Evolutionary conservation across 2,113 vertebrate species (phyloP).

Genomic region (Protobothrops flavoviridis): DNA sequence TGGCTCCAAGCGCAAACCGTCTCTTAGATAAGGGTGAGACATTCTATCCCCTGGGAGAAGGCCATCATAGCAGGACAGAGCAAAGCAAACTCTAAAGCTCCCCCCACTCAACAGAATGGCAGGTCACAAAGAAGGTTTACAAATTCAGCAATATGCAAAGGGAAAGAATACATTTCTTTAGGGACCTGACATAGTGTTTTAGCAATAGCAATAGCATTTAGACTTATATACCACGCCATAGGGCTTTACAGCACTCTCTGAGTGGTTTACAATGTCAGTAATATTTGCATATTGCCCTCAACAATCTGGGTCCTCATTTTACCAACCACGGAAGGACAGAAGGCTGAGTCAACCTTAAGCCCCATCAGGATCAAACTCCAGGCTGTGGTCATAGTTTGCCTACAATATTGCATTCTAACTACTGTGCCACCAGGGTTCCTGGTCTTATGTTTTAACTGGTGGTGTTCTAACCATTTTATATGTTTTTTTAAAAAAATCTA

Average conservation of each 20-base stretch:
- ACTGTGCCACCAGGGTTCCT: background rate
- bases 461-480: background rate
- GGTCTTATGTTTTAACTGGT: background rate
- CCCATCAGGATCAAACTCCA: background rate
- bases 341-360: background rate
- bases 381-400: background rate
- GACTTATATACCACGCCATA: background rate
- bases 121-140: too few species aligned
- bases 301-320: background rate
- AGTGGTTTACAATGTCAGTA: background rate
- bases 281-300: background rate
- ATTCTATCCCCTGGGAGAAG: too few species aligned
- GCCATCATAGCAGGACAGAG: too few species aligned
- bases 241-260: background rate
- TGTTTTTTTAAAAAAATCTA: too few species aligned
- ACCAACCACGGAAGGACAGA: background rate
- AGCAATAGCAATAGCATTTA: background rate
- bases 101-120: too few species aligned
- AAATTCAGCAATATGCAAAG: too few species aligned
- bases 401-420: background rate
- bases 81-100: too few species aligned
- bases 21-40: too few species aligned
- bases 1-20: too few species aligned
- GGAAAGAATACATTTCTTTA: too few species aligned
- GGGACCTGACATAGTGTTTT: background rate